Conservation (phyloP, 2,888 invertebrate genomes). For the Agrotis exclamationis region DNA sequence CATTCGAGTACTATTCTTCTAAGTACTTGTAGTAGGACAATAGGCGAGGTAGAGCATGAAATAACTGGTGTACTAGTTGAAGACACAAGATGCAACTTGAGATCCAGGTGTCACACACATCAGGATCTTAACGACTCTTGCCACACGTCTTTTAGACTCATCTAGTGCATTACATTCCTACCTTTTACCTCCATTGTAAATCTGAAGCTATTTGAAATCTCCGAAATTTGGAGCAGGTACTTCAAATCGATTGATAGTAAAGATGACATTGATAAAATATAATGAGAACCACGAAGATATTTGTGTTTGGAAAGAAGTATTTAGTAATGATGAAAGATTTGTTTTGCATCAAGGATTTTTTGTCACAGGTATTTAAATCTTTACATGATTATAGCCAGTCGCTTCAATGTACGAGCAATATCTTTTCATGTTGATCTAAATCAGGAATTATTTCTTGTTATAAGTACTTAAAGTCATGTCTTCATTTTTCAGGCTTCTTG, state of each 20-base stretch:
- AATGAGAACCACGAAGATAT: conserved; percentile 25
- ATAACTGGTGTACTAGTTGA: conserved; percentile 70
- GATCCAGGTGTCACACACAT: conserved; percentile 60
- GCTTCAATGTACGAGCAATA: too few species aligned
- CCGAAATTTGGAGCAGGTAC: too few species aligned
- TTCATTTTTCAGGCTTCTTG: conserved; percentile 73
- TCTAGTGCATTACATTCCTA: conserved; percentile 31
- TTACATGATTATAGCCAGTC: neutral
- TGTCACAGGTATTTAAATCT: conserved; percentile 70
- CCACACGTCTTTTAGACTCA: conserved; percentile 49
- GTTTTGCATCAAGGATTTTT: conserved; percentile 70
- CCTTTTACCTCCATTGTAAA: neutral
- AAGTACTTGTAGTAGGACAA: conserved; percentile 57
- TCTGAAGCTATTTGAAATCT: neutral
- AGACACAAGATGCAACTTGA: conserved; percentile 71
- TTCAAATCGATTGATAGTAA: neutral
- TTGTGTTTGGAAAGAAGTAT: conserved; percentile 76
- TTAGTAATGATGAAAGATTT: conserved; percentile 69
- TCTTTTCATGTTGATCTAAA: neutral
- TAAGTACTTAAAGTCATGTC: neutral
- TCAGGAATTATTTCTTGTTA: neutral
- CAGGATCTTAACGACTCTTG: conserved; percentile 32
- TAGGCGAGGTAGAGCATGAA: conserved; percentile 76
- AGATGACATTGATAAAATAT: conserved; percentile 41
- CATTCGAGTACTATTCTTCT: conserved; percentile 25